Evolutionary conservation across 2,113 vertebrate genomes (phyloP).

Genomic region (Mormyrus lacerda): DNA sequence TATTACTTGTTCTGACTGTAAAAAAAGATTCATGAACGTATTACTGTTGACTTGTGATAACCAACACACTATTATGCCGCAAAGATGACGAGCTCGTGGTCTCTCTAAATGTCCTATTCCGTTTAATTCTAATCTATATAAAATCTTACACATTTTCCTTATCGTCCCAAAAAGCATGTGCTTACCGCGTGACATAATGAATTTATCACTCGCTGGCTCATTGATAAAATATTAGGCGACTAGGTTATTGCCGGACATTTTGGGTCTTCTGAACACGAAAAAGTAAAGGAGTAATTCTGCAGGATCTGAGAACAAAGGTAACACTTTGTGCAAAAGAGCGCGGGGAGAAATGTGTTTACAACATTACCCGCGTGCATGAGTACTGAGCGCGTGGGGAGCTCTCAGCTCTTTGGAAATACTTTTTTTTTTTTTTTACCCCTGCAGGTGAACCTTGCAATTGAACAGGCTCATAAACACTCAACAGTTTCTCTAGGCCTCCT

Average conservation of each 20-base stretch:
- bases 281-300: too few relatives aligned
- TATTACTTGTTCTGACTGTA: background rate
- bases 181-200: background rate
- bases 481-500: slow-evolving; percentile 1
- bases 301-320: background rate
- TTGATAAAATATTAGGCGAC: background rate
- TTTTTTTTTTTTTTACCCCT: background rate
- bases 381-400: background rate
- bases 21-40: background rate
- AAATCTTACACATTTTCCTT: background rate
- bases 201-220: background rate
- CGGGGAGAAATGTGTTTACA: background rate
- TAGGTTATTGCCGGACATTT: background rate
- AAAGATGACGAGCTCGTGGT: background rate
- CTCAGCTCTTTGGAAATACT: background rate
- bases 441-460: slow-evolving; percentile 7
- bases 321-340: background rate
- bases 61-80: background rate
- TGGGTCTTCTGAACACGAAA: background rate
- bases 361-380: background rate
- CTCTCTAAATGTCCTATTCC: background rate
- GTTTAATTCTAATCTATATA: background rate
- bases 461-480: slow-evolving; percentile 3
- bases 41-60: background rate
- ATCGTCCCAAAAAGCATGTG: background rate